These are phyloP conservation scores for Ellobium chinense DNA, from an alignment of 2,888 invertebrate species.

Conservation along the genomic window DNA sequence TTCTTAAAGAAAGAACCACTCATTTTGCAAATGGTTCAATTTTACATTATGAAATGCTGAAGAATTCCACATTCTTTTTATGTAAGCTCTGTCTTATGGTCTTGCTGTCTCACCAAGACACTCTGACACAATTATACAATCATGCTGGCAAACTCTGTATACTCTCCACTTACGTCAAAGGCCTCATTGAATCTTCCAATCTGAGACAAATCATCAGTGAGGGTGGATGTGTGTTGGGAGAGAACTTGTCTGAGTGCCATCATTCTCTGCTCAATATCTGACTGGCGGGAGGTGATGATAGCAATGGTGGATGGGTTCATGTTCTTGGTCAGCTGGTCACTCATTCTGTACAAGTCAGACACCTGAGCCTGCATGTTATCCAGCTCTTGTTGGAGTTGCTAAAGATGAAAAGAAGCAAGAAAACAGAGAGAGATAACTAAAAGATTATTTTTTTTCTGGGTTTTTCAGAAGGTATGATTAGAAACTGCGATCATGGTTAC, in stretches of 20 bases:
- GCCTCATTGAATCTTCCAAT: conserved; percentile 66
- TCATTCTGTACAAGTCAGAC: conserved; percentile 80
- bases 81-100: too few species aligned
- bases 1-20: too few species aligned
- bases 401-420: not conserved
- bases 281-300: conserved; percentile 69
- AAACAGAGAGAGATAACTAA: too few species aligned
- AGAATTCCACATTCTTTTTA: too few species aligned
- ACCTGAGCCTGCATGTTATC: conserved; percentile 68
- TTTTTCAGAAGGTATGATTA: too few species aligned
- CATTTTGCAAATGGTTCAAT: too few species aligned
- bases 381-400: conserved; percentile 69
- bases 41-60: too few species aligned
- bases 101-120: too few species aligned
- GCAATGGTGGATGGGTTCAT: conserved; percentile 71
- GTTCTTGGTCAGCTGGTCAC: conserved; percentile 69
- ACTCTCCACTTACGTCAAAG: conserved; percentile 50
- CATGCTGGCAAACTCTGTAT: not conserved
- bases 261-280: conserved; percentile 69
- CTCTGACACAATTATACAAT: not conserved
- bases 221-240: conserved; percentile 60
- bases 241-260: conserved; percentile 66
- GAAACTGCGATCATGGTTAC: too few species aligned
- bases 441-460: too few species aligned
- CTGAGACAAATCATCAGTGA: conserved; percentile 65